Percentiles rank a stretch among this genome's conserved stretches.
Conservation (phyloP, 2,113 vertebrate genomes). For the Apteryx owenii region DNA sequence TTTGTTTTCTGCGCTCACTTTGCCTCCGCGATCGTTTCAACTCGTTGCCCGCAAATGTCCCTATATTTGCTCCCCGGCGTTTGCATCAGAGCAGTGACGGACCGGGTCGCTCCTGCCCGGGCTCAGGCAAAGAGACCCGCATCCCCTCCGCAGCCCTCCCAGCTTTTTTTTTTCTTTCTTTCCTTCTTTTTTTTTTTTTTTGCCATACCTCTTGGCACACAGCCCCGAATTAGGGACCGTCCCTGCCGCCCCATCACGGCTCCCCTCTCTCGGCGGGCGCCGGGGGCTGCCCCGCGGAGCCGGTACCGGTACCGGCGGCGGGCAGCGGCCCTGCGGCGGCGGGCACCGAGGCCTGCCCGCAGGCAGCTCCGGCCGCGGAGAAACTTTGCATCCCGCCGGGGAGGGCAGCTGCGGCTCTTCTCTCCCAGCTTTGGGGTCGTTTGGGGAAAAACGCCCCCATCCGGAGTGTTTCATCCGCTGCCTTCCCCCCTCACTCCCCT, state of each 20-base stretch:
- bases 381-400: background rate
- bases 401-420: background rate
- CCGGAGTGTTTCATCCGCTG: rapidly evolving
- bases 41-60: background rate
- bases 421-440: background rate
- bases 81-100: background rate
- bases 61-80: background rate
- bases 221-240: background rate
- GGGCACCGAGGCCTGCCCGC: background rate
- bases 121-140: background rate
- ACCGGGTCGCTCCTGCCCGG: background rate
- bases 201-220: background rate
- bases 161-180: background rate
- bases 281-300: background rate
- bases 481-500: rapidly evolving
- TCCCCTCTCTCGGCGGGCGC: background rate
- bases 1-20: background rate
- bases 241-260: background rate
- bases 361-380: background rate
- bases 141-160: background rate
- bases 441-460: background rate
- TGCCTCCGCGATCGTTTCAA: background rate
- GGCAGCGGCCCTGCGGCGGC: background rate
- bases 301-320: no score
- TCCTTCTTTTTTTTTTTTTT: background rate